Conservation (phyloP, 2,888 invertebrate genomes). For the Mermis nigrescens region DNA sequence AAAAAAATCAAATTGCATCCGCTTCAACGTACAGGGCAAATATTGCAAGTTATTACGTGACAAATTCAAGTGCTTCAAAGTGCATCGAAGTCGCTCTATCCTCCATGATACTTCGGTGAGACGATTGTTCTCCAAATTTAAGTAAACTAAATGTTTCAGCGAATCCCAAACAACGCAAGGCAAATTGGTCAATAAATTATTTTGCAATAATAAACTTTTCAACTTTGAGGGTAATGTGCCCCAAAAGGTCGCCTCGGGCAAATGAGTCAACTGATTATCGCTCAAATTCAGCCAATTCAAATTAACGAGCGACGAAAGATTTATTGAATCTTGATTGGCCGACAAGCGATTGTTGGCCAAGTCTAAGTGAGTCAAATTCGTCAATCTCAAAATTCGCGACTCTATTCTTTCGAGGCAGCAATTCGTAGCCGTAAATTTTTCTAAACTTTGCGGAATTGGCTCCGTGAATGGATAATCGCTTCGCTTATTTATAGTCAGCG, state of each 20-base stretch:
- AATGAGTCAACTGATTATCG: not conserved
- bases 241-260: not conserved
- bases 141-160: not conserved
- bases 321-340: not conserved
- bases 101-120: not conserved
- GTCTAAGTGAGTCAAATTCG: not conserved
- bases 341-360: not conserved
- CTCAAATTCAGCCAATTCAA: not conserved
- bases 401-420: not conserved
- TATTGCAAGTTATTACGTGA: not conserved
- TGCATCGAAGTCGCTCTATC: not conserved
- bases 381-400: not conserved
- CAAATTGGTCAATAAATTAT: not conserved
- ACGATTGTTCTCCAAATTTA: not conserved
- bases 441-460: not conserved
- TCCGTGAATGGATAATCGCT: not conserved
- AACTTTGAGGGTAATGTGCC: not conserved
- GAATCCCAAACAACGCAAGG: not conserved
- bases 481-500: not conserved
- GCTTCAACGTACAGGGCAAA: not conserved
- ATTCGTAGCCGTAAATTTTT: not conserved
- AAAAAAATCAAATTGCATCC: not conserved
- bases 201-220: not conserved
- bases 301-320: not conserved
- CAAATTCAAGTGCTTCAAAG: not conserved